A percentile compares a stretch with the other conserved stretches of the same genome.
Conservation (phyloP, 2,888 invertebrate species). For the Pandemis heparana region DNA sequence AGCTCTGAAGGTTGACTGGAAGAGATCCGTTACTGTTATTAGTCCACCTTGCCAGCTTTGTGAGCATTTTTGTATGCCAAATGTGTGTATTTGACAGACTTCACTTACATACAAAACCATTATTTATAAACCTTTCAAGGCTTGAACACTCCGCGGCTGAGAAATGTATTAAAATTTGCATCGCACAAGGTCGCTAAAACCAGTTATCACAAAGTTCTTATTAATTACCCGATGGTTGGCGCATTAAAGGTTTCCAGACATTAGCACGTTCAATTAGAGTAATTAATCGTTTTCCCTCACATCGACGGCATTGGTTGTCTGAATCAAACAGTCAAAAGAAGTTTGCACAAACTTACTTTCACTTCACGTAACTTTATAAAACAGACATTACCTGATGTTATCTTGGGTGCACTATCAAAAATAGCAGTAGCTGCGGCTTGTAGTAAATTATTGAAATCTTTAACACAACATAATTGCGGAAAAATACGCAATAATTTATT, state of each 20-base stretch:
- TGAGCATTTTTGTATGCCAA: no score
- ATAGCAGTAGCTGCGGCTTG: conserved; percentile 62
- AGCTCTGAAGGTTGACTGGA: no score
- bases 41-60: no score
- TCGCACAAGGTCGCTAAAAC: conserved; percentile 54
- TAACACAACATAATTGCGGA: conserved; percentile 64
- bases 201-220: conserved; percentile 44
- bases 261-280: conserved; percentile 23
- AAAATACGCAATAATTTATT: conserved; percentile 55
- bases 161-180: conserved; percentile 41
- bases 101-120: not conserved
- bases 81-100: not conserved
- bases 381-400: conserved; percentile 63
- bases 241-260: conserved; percentile 18
- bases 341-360: conserved; percentile 71
- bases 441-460: conserved; percentile 53
- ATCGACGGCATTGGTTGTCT: conserved; percentile 1
- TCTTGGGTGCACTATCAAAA: conserved; percentile 53
- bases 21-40: no score
- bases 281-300: conserved; percentile 13
- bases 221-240: conserved; percentile 13
- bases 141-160: not conserved
- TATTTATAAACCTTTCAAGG: conserved; percentile 28
- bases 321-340: conserved; percentile 23
- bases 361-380: conserved; percentile 55